A percentile compares a stretch with the other conserved stretches of the same genome.
phyloP scores from a whole-genome alignment of 2,113 vertebrate species.

The Dasyornis broadbenti region DNA sequence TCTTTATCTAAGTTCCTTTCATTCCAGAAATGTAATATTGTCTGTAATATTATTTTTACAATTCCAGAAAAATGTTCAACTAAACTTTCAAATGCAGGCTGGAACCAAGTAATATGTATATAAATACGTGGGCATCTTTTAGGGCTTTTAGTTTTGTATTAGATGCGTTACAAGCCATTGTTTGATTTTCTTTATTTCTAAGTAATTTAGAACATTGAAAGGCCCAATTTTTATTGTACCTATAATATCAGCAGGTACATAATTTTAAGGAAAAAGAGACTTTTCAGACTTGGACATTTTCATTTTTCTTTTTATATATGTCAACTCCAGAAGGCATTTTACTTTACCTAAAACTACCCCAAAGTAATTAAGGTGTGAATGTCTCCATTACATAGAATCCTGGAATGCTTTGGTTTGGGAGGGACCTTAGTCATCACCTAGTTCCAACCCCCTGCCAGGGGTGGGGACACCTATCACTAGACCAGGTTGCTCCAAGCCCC shows the following conservation, averaged over 20 bases:
- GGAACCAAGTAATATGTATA: background rate
- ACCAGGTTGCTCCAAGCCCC: background rate
- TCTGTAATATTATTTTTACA: background rate
- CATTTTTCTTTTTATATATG: background rate
- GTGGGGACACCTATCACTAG: background rate
- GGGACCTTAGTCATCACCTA: background rate
- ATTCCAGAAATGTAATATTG: slow-evolving; percentile 4
- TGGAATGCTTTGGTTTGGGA: background rate
- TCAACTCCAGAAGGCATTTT: background rate
- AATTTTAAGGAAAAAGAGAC: background rate
- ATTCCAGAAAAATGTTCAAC: background rate
- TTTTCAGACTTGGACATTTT: background rate
- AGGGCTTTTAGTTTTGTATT: slow-evolving; percentile 20
- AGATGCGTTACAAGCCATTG: background rate
- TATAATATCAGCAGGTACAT: background rate
- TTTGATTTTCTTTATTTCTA: background rate
- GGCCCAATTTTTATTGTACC: background rate
- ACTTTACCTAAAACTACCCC: background rate
- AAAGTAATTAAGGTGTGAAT: background rate
- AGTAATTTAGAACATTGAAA: background rate
- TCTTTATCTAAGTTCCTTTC: slow-evolving; percentile 40
- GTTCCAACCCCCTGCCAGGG: background rate
- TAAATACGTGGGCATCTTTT: background rate
- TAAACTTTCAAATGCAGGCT: slow-evolving; percentile 9
- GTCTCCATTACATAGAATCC: background rate